A percentile compares a stretch with the other conserved stretches of the same genome.
These are phyloP conservation scores for Akabosia matsudoensis DNA, from an alignment of 1,140 invertebrate genomes.

Conservation along the genomic window DNA sequence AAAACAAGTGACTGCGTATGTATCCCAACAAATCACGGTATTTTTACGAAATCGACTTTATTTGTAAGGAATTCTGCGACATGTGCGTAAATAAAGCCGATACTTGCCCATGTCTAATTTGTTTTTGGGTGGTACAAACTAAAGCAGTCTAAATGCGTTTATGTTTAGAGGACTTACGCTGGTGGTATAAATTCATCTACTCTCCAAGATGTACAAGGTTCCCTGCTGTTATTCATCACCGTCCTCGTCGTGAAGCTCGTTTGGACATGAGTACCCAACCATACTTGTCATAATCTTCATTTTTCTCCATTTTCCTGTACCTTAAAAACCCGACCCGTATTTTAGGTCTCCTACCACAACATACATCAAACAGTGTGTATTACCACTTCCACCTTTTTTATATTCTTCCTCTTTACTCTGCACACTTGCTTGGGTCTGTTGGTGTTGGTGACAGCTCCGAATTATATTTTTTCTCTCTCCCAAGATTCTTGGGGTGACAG, in stretches of 20 bases:
- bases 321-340: neutral
- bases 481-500: constrained; percentile 21
- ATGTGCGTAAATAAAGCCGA: no score
- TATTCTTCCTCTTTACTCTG: neutral
- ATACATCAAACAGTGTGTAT: neutral
- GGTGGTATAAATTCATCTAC: neutral
- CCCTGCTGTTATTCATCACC: neutral
- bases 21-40: no score
- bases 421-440: neutral
- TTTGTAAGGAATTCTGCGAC: no score
- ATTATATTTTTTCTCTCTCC: no score
- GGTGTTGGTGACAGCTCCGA: constrained; percentile 16
- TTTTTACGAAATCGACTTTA: no score
- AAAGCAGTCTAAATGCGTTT: no score
- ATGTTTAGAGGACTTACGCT: no score
- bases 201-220: neutral
- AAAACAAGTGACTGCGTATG: no score
- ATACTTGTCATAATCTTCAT: neutral
- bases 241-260: neutral
- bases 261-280: neutral
- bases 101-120: no score
- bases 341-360: constrained; percentile 1
- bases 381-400: neutral
- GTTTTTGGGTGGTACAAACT: no score
- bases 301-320: neutral